Evolutionary conservation across 2,888 invertebrate genomes (phyloP).

Genomic region (Helleia helle): DNA sequence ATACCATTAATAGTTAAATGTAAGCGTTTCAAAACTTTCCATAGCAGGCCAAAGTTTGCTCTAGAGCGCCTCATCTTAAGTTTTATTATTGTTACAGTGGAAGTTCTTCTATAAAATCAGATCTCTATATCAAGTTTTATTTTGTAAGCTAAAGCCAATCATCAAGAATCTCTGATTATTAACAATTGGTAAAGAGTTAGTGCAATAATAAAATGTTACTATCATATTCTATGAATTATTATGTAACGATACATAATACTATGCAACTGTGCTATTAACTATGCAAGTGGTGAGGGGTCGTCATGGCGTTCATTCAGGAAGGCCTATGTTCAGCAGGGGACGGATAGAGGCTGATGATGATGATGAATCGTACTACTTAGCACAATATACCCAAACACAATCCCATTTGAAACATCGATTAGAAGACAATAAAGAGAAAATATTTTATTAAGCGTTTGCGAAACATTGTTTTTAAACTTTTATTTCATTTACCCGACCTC

Average conservation of each 20-base stretch:
- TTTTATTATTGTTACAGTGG: constrained; percentile 2
- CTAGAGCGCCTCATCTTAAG: background rate
- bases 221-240: too few species aligned
- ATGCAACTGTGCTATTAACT: too few species aligned
- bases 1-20: constrained; percentile 1
- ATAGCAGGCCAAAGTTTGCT: background rate
- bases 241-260: too few species aligned
- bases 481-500: constrained; percentile 4
- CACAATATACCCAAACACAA: background rate
- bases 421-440: background rate
- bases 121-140: background rate
- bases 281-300: too few species aligned
- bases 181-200: background rate
- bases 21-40: constrained; percentile 3
- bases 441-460: background rate
- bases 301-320: too few species aligned
- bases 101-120: constrained; percentile 1
- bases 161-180: background rate
- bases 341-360: background rate
- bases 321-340: too few species aligned
- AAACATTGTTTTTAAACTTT: background rate
- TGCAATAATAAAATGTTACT: background rate
- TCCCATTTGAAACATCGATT: background rate
- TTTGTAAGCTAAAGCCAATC: background rate
- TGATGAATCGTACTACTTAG: background rate